phyloP scores from a whole-genome alignment of 2,888 invertebrate genomes.

The Philopedon plagiatum region DNA sequence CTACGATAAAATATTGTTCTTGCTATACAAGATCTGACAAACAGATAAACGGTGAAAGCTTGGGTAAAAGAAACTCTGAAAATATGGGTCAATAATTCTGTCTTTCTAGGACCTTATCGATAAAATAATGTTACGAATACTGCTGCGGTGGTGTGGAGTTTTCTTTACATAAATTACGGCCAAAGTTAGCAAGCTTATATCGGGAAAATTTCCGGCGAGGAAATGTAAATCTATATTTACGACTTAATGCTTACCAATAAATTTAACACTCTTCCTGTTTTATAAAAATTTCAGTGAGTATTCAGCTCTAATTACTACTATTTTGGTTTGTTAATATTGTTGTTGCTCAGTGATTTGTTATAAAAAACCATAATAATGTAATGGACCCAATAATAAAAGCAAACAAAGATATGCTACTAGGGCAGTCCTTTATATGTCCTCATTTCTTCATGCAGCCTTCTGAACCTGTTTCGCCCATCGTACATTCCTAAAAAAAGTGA shows the following conservation, averaged over 20 bases:
- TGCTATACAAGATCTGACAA: not conserved
- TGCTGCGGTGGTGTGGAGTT: not conserved
- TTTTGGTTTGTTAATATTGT: too few species aligned
- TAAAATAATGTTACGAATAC: not conserved
- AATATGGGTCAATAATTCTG: not conserved
- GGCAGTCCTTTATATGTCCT: too few species aligned
- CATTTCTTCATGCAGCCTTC: too few species aligned
- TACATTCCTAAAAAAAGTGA: too few species aligned
- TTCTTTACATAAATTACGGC: not conserved
- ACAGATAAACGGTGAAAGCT: not conserved
- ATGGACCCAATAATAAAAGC: too few species aligned
- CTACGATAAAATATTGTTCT: not conserved
- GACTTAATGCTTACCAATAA: not conserved
- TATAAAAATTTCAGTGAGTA: too few species aligned
- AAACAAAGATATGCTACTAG: too few species aligned
- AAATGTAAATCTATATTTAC: not conserved
- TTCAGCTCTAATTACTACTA: too few species aligned
- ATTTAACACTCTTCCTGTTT: not conserved
- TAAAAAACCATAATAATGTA: too few species aligned
- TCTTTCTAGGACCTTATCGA: slow-evolving; percentile 3
- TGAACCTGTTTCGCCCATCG: too few species aligned
- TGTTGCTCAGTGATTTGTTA: too few species aligned
- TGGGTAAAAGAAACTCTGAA: not conserved
- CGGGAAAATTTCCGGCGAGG: slow-evolving; percentile 2
- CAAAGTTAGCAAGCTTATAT: not conserved